Evolutionary conservation across 2,888 invertebrate genomes (phyloP).

Genomic region (Hirtodrosophila duncani): DNA sequence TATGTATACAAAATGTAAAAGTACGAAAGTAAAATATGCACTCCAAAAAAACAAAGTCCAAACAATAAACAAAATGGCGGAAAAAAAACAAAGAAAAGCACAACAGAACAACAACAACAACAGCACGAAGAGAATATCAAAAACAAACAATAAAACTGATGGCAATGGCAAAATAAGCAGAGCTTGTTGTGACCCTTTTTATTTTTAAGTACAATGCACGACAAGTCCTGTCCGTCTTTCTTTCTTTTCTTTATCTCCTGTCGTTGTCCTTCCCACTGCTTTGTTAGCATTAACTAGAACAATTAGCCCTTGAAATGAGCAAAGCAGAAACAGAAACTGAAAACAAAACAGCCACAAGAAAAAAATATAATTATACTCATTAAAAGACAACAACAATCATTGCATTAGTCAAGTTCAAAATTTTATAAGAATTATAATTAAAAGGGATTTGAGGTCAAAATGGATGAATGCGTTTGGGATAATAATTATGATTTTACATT

Average conservation of each 20-base stretch:
- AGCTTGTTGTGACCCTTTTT: conserved; percentile 67
- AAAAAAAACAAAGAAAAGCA: conserved; percentile 34
- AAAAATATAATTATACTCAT: not conserved
- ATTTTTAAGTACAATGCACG: conserved; percentile 59
- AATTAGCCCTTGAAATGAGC: conserved; percentile 59
- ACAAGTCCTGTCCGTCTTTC: too few species aligned
- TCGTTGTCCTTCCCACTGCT: not conserved
- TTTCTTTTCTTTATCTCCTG: conserved; percentile 1
- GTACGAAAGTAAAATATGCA: conserved; percentile 64
- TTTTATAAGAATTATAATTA: conserved; percentile 1
- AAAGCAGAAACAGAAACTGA: conserved; percentile 19
- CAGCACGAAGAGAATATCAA: conserved; percentile 18
- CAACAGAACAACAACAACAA: conserved; percentile 9
- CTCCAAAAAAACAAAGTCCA: conserved; percentile 67
- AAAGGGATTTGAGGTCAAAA: not conserved
- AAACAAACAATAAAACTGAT: conserved; percentile 31
- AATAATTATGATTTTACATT: too few species aligned
- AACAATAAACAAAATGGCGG: conserved; percentile 67
- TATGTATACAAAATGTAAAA: too few species aligned
- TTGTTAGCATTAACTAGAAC: conserved; percentile 64
- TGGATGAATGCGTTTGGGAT: too few species aligned
- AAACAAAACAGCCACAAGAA: not conserved
- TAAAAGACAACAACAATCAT: conserved; percentile 25
- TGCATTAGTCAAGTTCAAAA: conserved; percentile 28
- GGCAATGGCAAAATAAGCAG: conserved; percentile 50